Conservation (phyloP, 2,797 vertebrate species). For the Buphagus erythrorhynchus region DNA sequence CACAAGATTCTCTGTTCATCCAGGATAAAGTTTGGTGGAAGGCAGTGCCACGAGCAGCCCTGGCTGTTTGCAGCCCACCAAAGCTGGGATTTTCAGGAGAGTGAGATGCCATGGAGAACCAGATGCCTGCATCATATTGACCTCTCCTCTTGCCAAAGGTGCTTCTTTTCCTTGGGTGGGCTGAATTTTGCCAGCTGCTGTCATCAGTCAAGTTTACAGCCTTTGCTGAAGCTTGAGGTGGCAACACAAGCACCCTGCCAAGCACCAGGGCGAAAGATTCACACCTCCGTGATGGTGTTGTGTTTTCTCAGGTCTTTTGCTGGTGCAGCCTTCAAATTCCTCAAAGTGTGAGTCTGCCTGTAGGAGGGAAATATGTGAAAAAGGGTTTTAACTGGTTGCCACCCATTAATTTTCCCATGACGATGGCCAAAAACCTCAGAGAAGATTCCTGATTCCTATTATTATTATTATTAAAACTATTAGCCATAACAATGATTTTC, state of each 20-base stretch:
- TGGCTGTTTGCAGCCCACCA: not conserved
- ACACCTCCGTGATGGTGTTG: not conserved
- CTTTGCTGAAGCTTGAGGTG: not conserved
- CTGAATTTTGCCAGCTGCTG: conserved; percentile 58
- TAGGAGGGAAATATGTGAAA: not conserved
- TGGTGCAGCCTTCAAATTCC: conserved; percentile 40
- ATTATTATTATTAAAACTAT: not conserved
- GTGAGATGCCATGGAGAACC: not conserved
- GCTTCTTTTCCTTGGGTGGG: conserved; percentile 13
- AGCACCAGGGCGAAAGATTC: not conserved
- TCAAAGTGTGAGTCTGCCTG: conserved; percentile 16
- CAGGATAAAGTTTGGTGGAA: not conserved
- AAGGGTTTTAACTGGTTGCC: not conserved
- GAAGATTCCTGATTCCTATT: not conserved
- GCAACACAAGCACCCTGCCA: not conserved
- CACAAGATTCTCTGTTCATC: not conserved
- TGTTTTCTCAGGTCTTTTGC: conserved; percentile 62
- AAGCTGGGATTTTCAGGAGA: not conserved
- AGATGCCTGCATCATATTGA: not conserved
- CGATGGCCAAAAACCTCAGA: not conserved
- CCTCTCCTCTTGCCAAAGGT: not conserved
- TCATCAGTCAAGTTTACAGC: conserved; percentile 48
- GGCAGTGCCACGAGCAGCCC: not conserved
- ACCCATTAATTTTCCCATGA: not conserved
- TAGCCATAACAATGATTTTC: not conserved